A percentile compares a stretch with the other conserved stretches of the same genome.
Conservation (phyloP, 2,113 vertebrate species). For the Anarrhichthys ocellatus region DNA sequence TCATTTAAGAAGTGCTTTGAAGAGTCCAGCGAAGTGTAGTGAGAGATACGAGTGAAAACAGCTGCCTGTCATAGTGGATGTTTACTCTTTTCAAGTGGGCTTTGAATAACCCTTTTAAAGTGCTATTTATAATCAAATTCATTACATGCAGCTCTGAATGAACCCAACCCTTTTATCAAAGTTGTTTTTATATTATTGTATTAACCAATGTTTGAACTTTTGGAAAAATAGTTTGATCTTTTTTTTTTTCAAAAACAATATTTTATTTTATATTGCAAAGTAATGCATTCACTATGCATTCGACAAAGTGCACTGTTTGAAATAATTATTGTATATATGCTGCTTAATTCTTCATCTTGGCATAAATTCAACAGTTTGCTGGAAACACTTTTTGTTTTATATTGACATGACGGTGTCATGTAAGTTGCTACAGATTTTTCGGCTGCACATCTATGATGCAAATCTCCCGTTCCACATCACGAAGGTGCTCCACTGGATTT, state of each 20-base stretch:
- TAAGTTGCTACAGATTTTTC: neutral
- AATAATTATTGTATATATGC: neutral
- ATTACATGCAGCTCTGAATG: slow-evolving; percentile 52
- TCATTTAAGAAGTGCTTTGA: slow-evolving; percentile 78
- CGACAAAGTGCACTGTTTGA: neutral
- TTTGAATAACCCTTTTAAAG: slow-evolving; percentile 66
- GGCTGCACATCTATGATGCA: neutral
- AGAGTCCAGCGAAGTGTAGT: slow-evolving; percentile 73
- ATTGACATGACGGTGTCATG: neutral
- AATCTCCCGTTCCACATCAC: neutral
- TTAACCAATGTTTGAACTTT: slow-evolving; percentile 11
- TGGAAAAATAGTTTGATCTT: neutral
- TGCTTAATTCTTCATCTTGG: neutral
- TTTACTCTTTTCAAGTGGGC: slow-evolving; percentile 66
- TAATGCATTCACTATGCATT: neutral
- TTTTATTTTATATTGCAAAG: slow-evolving; percentile 9
- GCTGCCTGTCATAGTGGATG: slow-evolving; percentile 67
- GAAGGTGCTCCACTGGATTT: neutral
- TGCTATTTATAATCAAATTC: slow-evolving; percentile 67
- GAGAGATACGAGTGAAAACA: slow-evolving; percentile 70
- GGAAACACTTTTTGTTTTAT: neutral
- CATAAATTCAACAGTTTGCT: neutral
- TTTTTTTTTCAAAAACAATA: neutral
- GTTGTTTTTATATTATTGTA: slow-evolving; percentile 15
- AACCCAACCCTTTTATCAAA: slow-evolving; percentile 34